Evolutionary conservation across 2,113 vertebrate species (phyloP), one percentile per base, ranked within the genome.

Genomic region (Sialia sialis): DNA sequence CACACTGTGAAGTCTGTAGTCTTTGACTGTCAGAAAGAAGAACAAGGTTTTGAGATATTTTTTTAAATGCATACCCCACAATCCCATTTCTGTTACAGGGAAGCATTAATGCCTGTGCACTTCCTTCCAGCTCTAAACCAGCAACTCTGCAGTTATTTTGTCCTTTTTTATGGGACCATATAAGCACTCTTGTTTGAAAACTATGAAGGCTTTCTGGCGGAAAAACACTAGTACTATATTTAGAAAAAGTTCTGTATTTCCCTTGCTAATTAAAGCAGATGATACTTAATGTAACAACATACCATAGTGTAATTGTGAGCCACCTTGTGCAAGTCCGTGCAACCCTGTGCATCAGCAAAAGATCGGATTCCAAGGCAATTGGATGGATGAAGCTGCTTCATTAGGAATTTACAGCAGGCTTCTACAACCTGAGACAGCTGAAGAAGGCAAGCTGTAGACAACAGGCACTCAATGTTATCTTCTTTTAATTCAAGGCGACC

Each of bases 241-340:
- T 74, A 90, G 39, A 49, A 41, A 85, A 89, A 80, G 77, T 62
- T 66, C 41, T 66, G 23, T 70, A 69, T 74, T 80, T 89, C 73
- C 16, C 21, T 70, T 63, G 62, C 46, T 79, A 85, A 78, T 83
- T 46, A 82, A 87, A 83, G 49, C 3, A 4, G 30, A 66, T 55
- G 70, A 73, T 46, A 78, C 59, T 95, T 80, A 46, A 81, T 62
- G 73, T 56, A 91, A 95, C 38, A 86, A 97, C 98, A 78, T 98
- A 99, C 99, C 99, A 99, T 99, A 58, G 99, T 99, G 95, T 99
- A 99, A 98, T 98, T 98, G 97, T 99, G 99, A 91, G 99, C 99
- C 89, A 99, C 99, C 95, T 98, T 99, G 96, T 99, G 99, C 95
- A 99, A 98, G 96, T 99, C 99, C 46, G 98, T 98, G 97, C 99